Percentiles rank a stretch among this genome's conserved stretches.
Evolutionary conservation across 2,888 invertebrate genomes (phyloP).

Genomic region (Adela reaumurella): DNA sequence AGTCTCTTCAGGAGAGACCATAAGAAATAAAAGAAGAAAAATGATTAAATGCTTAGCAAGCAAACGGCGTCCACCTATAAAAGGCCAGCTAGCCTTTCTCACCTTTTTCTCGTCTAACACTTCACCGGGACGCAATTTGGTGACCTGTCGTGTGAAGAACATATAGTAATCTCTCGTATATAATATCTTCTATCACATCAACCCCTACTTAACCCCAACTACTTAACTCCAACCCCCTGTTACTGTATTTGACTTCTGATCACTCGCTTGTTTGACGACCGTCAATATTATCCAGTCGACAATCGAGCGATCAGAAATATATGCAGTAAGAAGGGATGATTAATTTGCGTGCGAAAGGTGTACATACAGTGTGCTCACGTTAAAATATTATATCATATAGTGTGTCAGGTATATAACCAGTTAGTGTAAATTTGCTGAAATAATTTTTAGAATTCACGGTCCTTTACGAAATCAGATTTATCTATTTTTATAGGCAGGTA

Average conservation of each 20-base stretch:
- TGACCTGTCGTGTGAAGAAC: constrained; percentile 64
- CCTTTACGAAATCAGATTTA: no score
- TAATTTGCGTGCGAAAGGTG: neutral
- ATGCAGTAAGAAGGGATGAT: no score
- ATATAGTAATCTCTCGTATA: constrained; percentile 33
- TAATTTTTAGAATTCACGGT: neutral
- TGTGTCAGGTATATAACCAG: no score
- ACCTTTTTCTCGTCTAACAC: constrained; percentile 93
- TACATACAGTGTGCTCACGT: neutral
- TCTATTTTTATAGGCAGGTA: no score
- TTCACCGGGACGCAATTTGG: constrained; percentile 92
- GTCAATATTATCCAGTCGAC: no score
- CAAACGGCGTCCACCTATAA: constrained; percentile 52
- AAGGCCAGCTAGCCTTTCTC: constrained; percentile 57
- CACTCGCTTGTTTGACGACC: no score
- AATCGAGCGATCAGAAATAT: no score
- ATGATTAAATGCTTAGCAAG: constrained; percentile 46
- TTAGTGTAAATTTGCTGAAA: neutral
- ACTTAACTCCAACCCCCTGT: no score
- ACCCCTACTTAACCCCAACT: neutral
- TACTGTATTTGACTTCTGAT: no score
- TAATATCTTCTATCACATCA: neutral
- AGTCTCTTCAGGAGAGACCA: no score
- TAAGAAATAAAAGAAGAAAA: constrained; percentile 23
- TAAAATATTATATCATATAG: neutral